phyloP scores from a whole-genome alignment of 2,888 invertebrate genomes.

The Drosophila putrida region DNA sequence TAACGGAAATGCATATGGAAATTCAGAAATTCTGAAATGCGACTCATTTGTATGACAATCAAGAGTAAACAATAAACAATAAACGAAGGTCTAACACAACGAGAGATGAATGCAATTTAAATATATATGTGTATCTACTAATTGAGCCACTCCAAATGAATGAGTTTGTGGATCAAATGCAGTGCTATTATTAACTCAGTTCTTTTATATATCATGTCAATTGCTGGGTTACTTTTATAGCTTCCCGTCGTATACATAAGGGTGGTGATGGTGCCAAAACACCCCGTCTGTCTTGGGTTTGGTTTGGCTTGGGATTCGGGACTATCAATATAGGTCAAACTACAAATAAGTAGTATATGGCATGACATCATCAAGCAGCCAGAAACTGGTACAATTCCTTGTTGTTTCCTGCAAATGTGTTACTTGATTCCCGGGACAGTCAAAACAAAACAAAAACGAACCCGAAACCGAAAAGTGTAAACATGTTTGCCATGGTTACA shows the following conservation, averaged over 20 bases:
- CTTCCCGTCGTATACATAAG: constrained; percentile 5
- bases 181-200: constrained; percentile 8
- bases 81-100: constrained; percentile 27
- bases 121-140: constrained; percentile 15
- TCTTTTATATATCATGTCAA: constrained; percentile 24
- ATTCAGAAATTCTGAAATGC: constrained; percentile 1
- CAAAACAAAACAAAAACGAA: constrained; percentile 55
- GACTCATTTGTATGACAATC: constrained; percentile 34
- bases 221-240: constrained; percentile 31
- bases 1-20: constrained; percentile 28
- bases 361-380: constrained; percentile 69
- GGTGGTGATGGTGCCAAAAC: constrained; percentile 26
- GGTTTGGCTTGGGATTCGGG: constrained; percentile 3
- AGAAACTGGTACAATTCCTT: constrained; percentile 48
- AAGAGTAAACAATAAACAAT: constrained; percentile 11
- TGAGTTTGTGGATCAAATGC: constrained; percentile 16
- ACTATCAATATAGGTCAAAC: constrained; percentile 68
- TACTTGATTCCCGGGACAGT: constrained; percentile 25
- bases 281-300: constrained; percentile 29
- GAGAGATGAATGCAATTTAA: constrained; percentile 18
- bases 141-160: constrained; percentile 35
- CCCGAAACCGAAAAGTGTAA: constrained; percentile 46
- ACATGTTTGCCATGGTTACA: constrained; percentile 64
- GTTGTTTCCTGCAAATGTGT: constrained; percentile 26
- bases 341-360: constrained; percentile 43